These are phyloP conservation scores for Siniperca scherzeri DNA, from an alignment of 2,797 vertebrate genomes.

Conservation along the genomic window DNA sequence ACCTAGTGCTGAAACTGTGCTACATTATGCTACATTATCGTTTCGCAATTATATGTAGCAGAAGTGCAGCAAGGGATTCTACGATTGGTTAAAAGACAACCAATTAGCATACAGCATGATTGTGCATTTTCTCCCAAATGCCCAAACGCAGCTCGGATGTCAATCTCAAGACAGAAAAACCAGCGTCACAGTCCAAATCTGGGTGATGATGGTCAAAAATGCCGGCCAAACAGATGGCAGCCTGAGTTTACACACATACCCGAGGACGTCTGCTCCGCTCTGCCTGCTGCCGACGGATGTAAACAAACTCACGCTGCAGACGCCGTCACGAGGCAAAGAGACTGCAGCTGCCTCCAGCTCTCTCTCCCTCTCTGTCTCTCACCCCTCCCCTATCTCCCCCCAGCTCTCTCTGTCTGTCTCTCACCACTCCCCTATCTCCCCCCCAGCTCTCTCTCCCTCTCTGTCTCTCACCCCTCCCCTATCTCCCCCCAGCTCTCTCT, in stretches of 20 bases:
- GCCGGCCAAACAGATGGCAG: conserved; percentile 2
- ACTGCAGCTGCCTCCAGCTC: conserved; percentile 49
- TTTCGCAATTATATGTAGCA: neutral
- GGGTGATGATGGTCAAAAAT: neutral
- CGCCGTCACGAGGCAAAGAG: conserved; percentile 57
- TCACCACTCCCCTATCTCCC: neutral
- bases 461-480: neutral
- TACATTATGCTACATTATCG: neutral
- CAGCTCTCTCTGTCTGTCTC: conserved; percentile 12
- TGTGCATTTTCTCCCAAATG: conserved; percentile 44
- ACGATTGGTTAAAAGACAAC: neutral
- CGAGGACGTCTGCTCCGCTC: conserved; percentile 14
- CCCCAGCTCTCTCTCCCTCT: conserved; percentile 1
- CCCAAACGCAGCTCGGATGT: conserved; percentile 17
- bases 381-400: neutral
- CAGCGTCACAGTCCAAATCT: neutral
- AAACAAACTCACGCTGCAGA: conserved; percentile 73
- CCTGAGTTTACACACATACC: conserved; percentile 35
- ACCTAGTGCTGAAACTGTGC: neutral
- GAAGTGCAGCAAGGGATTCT: neutral
- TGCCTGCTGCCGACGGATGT: conserved; percentile 52
- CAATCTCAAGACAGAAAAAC: neutral
- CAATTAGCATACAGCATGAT: conserved; percentile 57
- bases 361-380: neutral
- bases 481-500: neutral